Evolutionary conservation across 2,797 vertebrate species (phyloP), one percentile per base, ranked within the genome.

Genomic region (Platyrinchus mystaceus): DNA sequence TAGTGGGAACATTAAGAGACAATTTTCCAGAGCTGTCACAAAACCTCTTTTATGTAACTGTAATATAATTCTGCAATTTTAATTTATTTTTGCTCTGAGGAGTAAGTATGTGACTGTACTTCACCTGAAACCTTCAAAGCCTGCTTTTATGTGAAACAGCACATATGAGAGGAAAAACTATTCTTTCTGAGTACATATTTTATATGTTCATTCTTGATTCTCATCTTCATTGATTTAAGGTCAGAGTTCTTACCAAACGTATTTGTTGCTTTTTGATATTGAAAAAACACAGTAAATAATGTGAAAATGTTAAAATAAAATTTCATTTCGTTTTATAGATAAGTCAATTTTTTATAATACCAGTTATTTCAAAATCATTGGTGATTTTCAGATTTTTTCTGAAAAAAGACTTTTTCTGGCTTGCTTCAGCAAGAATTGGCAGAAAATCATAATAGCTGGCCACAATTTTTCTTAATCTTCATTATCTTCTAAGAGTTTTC

Each of bases 1-100:
- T 84, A 32, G 43, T 41, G 10, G 77, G 47, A 91, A 75, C 41
- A 37, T 28, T 69, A 55, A 62, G 36, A 81, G 18, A 79, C 34
- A 78, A 28, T 39, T 90, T 93, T 67, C 8, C 36, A 52, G 67
- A 52, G 59, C 16, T 84, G 28, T 87, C 0, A 0, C 67, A 46
- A 77, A 90, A 66, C 32, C 5, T 78, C 19, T 79, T 78, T 75
- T 41, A 76, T 79, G 19, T 73, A 90, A 59, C 17, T 67, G 34
- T 63, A 82, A 49, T 52, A 63, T 67, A 50, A 92, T 79, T 94
- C 90, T 87, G 12, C 28, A 76, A 39, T 91, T 93, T 69, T 69
- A 79, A 69, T 89, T 90, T 89, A 32, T 43, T 87, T 92, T 89
- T 94, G 34, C 39, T 89, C 82, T 90, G 39, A 73, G 22, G 24